Base-by-base conservation (phyloP, 2,888 invertebrate genomes). In the Cryptophagus acutangulus region DNA sequence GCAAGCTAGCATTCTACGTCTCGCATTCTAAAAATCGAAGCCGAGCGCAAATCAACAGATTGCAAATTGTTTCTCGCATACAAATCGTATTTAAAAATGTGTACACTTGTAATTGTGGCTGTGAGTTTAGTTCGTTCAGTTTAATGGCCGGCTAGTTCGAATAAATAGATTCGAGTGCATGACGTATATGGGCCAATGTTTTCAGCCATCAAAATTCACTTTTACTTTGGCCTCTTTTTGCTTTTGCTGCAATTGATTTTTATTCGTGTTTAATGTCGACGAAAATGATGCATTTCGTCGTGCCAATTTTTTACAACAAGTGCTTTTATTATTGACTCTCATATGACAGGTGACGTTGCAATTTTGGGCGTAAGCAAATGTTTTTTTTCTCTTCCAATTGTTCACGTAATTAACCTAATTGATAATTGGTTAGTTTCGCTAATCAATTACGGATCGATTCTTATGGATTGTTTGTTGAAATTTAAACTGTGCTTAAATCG, bases 311-410 rank as follows among this genome's bases (percentile, higher is more conserved):
- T 8, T 31, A 14, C 17, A n/a, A 13, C 6, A 17, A 10, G 12
- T 33, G 18, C 17, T 24, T 26, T 38, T 38, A 33, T n/a, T 20
- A 10, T 33, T 26, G 30, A 33, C 38, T 33, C 29, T 15, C 28
- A 40, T 24, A 33, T 48, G 38, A 45, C 43, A 46, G 44, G 40
- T 49, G 49, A 49, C 46, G 49, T 49, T 40, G 42, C 46, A 49
- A 38, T 44, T 44, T 49, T 46, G 40, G 46, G 43, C 46, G 46
- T 48, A 40, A 41, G 37, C 42, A n/a, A 26, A n/a, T 26, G 12
- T 35, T 36, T 41, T 38, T 38, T 28, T 25, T 18, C 4, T 15
- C 17, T 6, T 5, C 24, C 36, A 10, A 28, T 16, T 33, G 35
- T 9, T 18, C 20, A 15, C n/a, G 33, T 15, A n/a, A 15, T 33